Evolutionary conservation across 30 jellyfish, hydroid and myxozoan genomes (phyloP), one percentile per base, ranked within the genome.

Genomic region (Aurelia aurita): DNA sequence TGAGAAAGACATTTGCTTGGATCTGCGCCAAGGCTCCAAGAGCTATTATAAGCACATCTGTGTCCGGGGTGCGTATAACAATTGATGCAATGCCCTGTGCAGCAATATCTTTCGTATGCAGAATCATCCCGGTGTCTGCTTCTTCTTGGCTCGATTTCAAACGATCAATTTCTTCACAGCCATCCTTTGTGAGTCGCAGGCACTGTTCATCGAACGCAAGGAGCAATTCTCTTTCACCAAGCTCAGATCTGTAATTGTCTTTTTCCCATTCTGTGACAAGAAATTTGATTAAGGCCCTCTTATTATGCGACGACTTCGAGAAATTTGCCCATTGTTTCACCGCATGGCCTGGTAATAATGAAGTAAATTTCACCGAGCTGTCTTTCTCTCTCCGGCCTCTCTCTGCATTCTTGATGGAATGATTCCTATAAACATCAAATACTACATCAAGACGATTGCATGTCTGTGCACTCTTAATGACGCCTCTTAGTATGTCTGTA

Each of bases 371-470:
- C 6, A 83, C 83, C 83, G 46, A 57, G 3, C 34, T 75, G 23
- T 3, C 87, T 35, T 35, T 51, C 69, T 75, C 84, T 58, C 83
- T n/a, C 44, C 58, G 66, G 61, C 79, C 80, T 74, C 86, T 77
- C 47, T 77, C 89, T 79, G 87, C 87, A 58, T 59, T 79, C 49
- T 79, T 79, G 90, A 79, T 79, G 72, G 90, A 32, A 29, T 58
- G 72, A 25, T 6, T 43, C 25, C 85, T 76, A 35, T 79, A 75
- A 25, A 51, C 83, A n/a, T 59, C 90, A 63, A 59, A 63, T 27
- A 79, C 90, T 10, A 79, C 45, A 62, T 79, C 84, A 35, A 75
- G 21, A 35, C 39, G 87, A n/a, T n/a, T n/a, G n/a, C n/a, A n/a
- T n/a, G n/a, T n/a, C n/a, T n/a, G n/a, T n/a, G n/a, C n/a, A n/a